Conservation (phyloP, 2,797 vertebrate species). For the Sebastes iracundus region DNA sequence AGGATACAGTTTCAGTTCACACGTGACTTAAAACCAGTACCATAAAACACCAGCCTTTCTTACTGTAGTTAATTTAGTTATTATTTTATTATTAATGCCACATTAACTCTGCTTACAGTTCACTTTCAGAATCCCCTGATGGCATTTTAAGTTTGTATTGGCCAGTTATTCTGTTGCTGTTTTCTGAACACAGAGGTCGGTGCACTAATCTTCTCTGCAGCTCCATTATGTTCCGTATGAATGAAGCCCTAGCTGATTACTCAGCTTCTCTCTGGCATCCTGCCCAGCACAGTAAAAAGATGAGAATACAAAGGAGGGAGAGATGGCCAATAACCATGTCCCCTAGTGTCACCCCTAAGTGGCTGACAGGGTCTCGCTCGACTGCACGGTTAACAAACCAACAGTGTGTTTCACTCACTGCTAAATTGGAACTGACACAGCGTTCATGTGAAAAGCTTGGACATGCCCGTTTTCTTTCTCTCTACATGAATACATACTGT, state of each 20-base stretch:
- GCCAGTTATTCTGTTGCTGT: constrained; percentile 6
- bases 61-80: not conserved
- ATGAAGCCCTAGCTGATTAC: constrained; percentile 36
- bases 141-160: constrained; percentile 47
- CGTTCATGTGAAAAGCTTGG: constrained; percentile 6
- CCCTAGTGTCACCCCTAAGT: constrained; percentile 35
- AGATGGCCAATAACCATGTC: constrained; percentile 53
- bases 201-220: constrained; percentile 25
- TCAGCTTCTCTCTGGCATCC: constrained; percentile 41
- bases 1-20: not conserved
- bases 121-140: not conserved
- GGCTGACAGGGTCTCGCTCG: constrained; percentile 42
- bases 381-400: constrained; percentile 50
- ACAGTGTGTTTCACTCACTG: constrained; percentile 10
- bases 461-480: not conserved
- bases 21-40: not conserved
- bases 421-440: constrained; percentile 50
- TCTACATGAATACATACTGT: not conserved
- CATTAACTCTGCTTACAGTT: not conserved
- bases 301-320: constrained; percentile 25
- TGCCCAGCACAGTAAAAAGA: constrained; percentile 34
- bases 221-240: constrained; percentile 30
- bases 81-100: not conserved
- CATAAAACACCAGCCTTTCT: not conserved
- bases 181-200: not conserved